A percentile compares a stretch with the other conserved stretches of the same genome.
These are phyloP conservation scores for Solea solea DNA, from an alignment of 2,113 vertebrate species.

Conservation along the genomic window DNA sequence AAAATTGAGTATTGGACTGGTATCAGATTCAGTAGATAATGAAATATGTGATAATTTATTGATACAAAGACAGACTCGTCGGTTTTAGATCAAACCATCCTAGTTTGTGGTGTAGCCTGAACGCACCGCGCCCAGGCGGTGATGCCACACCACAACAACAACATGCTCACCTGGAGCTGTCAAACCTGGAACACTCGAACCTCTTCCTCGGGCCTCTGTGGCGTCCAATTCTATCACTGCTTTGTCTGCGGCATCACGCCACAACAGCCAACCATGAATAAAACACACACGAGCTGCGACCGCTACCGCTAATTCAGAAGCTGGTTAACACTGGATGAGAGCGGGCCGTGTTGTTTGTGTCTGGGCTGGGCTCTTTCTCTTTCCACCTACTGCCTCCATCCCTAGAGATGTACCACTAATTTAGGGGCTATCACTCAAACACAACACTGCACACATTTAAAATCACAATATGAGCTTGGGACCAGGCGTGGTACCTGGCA, in stretches of 20 bases:
- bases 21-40: too few relatives aligned
- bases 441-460: neutral
- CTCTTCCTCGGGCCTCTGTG: neutral
- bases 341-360: neutral
- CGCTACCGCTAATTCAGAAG: neutral
- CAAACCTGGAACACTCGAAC: constrained; percentile 48
- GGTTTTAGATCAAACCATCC: too few relatives aligned
- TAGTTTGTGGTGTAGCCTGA: neutral
- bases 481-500: accelerated
- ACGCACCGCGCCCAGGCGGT: constrained; percentile 32
- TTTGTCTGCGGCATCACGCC: neutral
- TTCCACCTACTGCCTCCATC: constrained; percentile 6
- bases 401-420: constrained; percentile 3
- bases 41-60: too few relatives aligned
- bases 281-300: neutral
- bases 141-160: constrained; percentile 46
- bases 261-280: neutral
- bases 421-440: neutral
- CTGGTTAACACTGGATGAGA: neutral
- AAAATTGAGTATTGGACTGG: too few relatives aligned
- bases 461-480: too few relatives aligned
- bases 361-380: constrained; percentile 22
- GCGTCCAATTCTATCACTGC: neutral
- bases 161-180: constrained; percentile 50
- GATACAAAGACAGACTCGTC: too few relatives aligned